Conservation (phyloP, 92 coral and sea anemone species). For the Paramuricea clavata region DNA sequence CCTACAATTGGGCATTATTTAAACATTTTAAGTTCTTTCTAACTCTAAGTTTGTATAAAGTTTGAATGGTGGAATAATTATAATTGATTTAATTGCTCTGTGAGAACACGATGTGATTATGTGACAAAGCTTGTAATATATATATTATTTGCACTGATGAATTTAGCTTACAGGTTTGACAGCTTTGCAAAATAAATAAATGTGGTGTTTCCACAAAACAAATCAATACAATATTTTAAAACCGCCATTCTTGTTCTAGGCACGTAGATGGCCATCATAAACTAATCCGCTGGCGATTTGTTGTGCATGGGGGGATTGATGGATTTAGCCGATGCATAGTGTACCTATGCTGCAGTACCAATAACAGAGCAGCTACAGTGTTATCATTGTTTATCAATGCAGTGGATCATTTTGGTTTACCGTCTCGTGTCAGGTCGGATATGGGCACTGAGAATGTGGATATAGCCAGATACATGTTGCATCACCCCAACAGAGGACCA, state of each 20-base stretch:
- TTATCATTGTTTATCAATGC: conserved; percentile 5
- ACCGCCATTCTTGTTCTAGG: conserved; percentile 17
- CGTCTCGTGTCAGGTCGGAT: conserved; percentile 35
- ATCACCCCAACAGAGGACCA: conserved; percentile 47
- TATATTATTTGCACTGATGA: not conserved
- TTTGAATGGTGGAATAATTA: too few species aligned
- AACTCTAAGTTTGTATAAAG: too few species aligned
- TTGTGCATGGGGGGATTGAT: conserved; percentile 58
- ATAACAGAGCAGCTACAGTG: conserved; percentile 12
- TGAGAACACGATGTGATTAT: too few species aligned
- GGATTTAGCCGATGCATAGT: conserved; percentile 53
- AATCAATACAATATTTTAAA: not conserved
- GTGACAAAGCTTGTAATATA: too few species aligned
- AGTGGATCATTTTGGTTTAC: conserved; percentile 13
- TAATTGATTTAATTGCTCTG: too few species aligned
- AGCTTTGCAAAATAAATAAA: not conserved
- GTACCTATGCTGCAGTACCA: not conserved
- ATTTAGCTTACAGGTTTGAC: not conserved
- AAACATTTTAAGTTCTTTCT: too few species aligned
- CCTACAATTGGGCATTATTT: too few species aligned
- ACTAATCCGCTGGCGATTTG: conserved; percentile 56
- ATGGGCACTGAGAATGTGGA: conserved; percentile 31
- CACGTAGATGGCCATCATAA: conserved; percentile 63
- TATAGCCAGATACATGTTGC: conserved; percentile 14
- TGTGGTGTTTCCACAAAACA: not conserved